Base-by-base conservation (phyloP, 2,888 invertebrate genomes). In the Caenorhabditis sp. region DNA sequence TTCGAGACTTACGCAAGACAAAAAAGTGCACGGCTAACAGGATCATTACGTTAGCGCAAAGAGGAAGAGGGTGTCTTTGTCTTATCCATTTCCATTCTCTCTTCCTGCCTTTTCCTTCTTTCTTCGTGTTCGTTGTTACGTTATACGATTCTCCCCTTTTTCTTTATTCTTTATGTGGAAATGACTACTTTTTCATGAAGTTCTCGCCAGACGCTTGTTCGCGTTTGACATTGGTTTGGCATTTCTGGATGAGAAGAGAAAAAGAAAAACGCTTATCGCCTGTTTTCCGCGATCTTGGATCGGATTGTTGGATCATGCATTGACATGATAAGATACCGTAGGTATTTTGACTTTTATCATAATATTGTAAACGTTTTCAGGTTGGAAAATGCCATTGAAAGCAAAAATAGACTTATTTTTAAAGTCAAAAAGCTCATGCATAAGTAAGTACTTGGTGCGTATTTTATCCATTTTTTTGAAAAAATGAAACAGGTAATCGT, bases 1-100 rank as follows among this genome's bases (percentile, higher is more conserved):
- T 79, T 79, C 80, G 80, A 80, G 80, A 80, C 80, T 80, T 80
- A 69, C 74, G 74, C 80, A 80, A 80, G 71, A 67, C 65, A 32
- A 61, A 80, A 80, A 80, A 80, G 79, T 69, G 69, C 69, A 67
- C 50, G 44, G 71, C 56, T 62, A 80, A 74, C 80, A 62, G 80
- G 80, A 80, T 80, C 67, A 71, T 61, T 76, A 76, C 76, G 76
- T 76, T 76, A 76, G 61, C 62, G 70, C 70, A 51, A 44, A 32
- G 51, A 60, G 56, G 22, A 35, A 51, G 20, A 47, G 26, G 28
- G 35, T 58, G 64, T 76, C 67, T 76, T 67, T 61, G 76, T 76
- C 61, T 76, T 53, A 55, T 28, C 50, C 11, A 3, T 51, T 60
- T 22, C 50, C 28, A 60, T 67, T 51, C 24, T 65, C 58, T 58